Conservation (phyloP, 2,113 vertebrate genomes). For the Caracal caracal region DNA sequence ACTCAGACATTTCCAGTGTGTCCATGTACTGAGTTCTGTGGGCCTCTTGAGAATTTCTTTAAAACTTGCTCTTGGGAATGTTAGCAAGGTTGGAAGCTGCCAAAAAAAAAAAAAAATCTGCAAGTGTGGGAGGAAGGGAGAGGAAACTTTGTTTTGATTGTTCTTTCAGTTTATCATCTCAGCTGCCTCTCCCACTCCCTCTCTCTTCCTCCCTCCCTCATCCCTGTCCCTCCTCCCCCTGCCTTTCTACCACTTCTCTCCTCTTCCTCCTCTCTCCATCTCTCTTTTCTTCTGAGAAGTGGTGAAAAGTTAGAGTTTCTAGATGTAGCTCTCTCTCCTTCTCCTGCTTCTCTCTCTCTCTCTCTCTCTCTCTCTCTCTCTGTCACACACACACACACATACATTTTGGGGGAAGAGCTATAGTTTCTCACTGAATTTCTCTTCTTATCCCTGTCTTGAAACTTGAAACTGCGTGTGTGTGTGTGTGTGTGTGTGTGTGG, state of each 20-base stretch:
- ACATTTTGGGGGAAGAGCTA: neutral
- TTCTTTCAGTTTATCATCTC: neutral
- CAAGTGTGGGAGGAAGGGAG: neutral
- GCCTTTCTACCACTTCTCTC: neutral
- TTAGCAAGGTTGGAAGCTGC: conserved; percentile 1
- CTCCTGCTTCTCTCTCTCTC: too few relatives aligned
- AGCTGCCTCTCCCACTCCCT: neutral
- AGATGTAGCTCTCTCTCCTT: neutral
- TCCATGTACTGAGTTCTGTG: neutral
- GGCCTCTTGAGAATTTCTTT: neutral
- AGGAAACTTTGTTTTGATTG: neutral
- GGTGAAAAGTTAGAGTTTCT: neutral
- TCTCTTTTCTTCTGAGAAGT: neutral
- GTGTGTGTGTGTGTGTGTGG: neutral
- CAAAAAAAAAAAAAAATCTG: neutral
- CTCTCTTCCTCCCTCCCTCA: neutral
- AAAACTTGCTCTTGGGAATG: conserved; percentile 32
- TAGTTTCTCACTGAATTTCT: neutral
- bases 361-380: too few relatives aligned
- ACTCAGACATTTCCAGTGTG: neutral
- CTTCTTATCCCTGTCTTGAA: neutral
- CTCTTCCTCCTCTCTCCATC: neutral
- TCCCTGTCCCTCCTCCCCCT: neutral
- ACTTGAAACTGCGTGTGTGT: neutral
- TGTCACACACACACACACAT: neutral